These are phyloP conservation scores for Beaufortia kweichowensis DNA, from an alignment of 2,113 vertebrate species.

Conservation along the genomic window DNA sequence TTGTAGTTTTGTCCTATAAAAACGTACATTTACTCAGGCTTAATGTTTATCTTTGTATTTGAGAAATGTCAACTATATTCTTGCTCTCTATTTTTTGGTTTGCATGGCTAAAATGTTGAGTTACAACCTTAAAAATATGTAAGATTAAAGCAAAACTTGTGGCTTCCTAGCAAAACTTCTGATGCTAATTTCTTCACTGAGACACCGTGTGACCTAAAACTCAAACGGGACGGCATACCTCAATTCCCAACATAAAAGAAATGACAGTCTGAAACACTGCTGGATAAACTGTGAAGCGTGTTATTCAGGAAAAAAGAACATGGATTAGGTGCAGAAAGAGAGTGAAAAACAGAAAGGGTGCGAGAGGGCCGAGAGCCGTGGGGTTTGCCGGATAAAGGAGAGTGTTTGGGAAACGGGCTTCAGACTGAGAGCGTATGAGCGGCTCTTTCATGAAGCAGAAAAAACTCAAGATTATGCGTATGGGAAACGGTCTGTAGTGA, in stretches of 20 bases:
- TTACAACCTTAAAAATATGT: no score
- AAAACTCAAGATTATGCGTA: slow-evolving; percentile 26
- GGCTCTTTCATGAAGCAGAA: slow-evolving; percentile 23
- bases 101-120: no score
- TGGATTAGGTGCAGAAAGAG: slow-evolving; percentile 17
- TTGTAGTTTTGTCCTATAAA: no score
- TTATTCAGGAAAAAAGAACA: slow-evolving; percentile 16
- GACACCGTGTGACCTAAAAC: no score
- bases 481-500: slow-evolving; percentile 34
- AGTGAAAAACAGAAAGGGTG: slow-evolving; percentile 12
- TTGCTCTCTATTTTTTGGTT: no score
- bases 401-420: slow-evolving; percentile 37
- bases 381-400: slow-evolving; percentile 28
- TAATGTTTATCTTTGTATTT: no score
- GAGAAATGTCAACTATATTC: no score
- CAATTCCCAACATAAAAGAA: not conserved
- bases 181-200: no score
- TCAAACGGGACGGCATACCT: no score
- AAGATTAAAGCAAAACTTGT: no score
- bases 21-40: no score
- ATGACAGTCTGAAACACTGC: not conserved
- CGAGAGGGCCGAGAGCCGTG: not conserved
- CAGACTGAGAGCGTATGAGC: slow-evolving; percentile 29
- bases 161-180: no score
- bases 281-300: slow-evolving; percentile 1